These are phyloP conservation scores for Apamea epomidion DNA, from an alignment of 2,888 invertebrate genomes.

Conservation along the genomic window DNA sequence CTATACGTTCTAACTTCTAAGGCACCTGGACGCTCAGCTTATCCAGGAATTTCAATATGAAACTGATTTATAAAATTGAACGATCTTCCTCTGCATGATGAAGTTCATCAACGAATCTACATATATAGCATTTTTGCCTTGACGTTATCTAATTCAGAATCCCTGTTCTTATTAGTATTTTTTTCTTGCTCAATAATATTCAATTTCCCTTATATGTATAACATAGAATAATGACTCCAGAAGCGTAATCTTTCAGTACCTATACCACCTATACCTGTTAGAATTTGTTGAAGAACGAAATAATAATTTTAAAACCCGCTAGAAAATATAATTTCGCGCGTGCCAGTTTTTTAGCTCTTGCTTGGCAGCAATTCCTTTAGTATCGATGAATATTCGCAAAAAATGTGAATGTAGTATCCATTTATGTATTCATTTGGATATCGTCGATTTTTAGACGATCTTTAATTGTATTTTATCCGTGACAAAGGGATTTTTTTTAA, in stretches of 20 bases:
- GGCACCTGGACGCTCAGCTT: too few species aligned
- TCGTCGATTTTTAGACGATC: background rate
- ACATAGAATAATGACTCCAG: background rate
- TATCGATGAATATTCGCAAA: slow-evolving; percentile 9
- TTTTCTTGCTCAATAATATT: background rate
- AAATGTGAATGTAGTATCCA: background rate
- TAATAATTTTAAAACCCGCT: slow-evolving; percentile 1
- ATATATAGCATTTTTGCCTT: background rate
- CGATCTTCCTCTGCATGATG: background rate
- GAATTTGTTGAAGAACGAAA: background rate
- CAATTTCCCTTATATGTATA: background rate
- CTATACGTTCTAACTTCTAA: too few species aligned
- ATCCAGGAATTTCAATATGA: background rate
- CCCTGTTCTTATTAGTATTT: background rate
- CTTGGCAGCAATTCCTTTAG: slow-evolving; percentile 21
- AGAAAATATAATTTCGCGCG: slow-evolving; percentile 2
- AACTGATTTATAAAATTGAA: background rate
- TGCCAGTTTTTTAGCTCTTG: slow-evolving; percentile 3
- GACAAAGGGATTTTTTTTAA: background rate
- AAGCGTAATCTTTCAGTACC: background rate
- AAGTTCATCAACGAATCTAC: background rate
- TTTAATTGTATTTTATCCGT: background rate
- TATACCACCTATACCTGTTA: background rate
- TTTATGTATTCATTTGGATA: slow-evolving; percentile 3
- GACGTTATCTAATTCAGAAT: background rate